Base-by-base conservation (phyloP, 1,140 invertebrate species). In the Dolichoris vasculosae region DNA sequence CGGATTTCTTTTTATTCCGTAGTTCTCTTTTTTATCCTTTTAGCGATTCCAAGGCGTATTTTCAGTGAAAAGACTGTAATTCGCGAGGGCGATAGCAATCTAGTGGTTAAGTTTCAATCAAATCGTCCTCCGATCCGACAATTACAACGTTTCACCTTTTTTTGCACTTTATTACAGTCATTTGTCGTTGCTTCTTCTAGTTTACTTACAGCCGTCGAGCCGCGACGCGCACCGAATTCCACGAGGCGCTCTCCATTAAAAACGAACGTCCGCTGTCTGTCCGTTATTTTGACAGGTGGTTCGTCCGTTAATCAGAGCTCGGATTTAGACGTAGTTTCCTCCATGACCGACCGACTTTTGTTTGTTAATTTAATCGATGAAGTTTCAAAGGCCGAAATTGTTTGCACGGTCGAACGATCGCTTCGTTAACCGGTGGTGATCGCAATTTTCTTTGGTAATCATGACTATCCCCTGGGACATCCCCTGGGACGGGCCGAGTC, bases 281-380 rank as follows among this genome's bases (percentile, higher is more conserved):
- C 69, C 32, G 69, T 73, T 73, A 73, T 73, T 73, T 43, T 73
- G 69, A 43, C 69, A 43, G 69, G 40, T 73, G 38, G 38, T 7
- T 43, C 6, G 23, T 59, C 23, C 9, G 55, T 59, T 59, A 59
- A 59, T 59, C 55, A 59, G 69, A 43, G 69, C 69, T 7, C 11
- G 15, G 35, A 69, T 69, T 38, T 40, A 69, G 67, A 69, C 7
- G 32, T 38, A 40, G 17, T 20, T 26, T 59, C 55, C 23, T 26
- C 2, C 23, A 9, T 26, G 20, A 26, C 23, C 26, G 23, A 4
- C 20, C 3, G 55, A 26, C 23, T 26, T 3, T 23, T 9, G 55
- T 26, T 59, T 26, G 55, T 6, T 59, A 59, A 59, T 59, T 23
- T 2, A 59, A 26, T 26, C 3, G 13, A 2, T 13, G 26, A 26